Conservation (phyloP, 2,113 vertebrate genomes). For the Barbus barbus region DNA sequence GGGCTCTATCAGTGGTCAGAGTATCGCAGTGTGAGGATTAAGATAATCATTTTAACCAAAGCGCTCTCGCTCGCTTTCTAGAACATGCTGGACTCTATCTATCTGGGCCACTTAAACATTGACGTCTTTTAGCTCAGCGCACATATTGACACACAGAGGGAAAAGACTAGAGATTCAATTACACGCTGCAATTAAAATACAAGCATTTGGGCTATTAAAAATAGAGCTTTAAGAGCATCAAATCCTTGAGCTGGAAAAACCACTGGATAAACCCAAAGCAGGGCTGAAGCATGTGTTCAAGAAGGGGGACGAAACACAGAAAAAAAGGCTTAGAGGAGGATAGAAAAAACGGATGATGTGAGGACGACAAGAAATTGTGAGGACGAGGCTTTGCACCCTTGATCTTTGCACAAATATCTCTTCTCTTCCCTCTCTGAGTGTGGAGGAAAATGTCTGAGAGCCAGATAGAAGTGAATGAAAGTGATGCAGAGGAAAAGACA, state of each 20-base stretch:
- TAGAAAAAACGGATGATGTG: neutral
- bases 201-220: neutral
- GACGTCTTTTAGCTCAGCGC: neutral
- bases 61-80: neutral
- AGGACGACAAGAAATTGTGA: neutral
- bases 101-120: constrained; percentile 37
- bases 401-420: constrained; percentile 32
- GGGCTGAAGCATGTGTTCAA: constrained; percentile 2
- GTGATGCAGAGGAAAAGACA: neutral
- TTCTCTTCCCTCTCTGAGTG: neutral
- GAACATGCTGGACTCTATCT: constrained; percentile 23
- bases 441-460: neutral
- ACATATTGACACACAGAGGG: constrained; percentile 13
- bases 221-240: constrained; percentile 4
- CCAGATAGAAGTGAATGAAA: neutral
- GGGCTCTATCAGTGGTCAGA: constrained; percentile 23
- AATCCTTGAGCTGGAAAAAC: neutral
- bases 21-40: constrained; percentile 30
- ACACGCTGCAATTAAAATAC: constrained; percentile 13
- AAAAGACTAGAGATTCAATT: constrained; percentile 26
- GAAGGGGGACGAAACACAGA: neutral
- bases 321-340: neutral
- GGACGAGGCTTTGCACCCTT: constrained; percentile 5
- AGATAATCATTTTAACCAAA: constrained; percentile 36
- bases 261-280: neutral